phyloP scores from a whole-genome alignment of 2,113 vertebrate genomes.

The Phalacrocorax aristotelis region DNA sequence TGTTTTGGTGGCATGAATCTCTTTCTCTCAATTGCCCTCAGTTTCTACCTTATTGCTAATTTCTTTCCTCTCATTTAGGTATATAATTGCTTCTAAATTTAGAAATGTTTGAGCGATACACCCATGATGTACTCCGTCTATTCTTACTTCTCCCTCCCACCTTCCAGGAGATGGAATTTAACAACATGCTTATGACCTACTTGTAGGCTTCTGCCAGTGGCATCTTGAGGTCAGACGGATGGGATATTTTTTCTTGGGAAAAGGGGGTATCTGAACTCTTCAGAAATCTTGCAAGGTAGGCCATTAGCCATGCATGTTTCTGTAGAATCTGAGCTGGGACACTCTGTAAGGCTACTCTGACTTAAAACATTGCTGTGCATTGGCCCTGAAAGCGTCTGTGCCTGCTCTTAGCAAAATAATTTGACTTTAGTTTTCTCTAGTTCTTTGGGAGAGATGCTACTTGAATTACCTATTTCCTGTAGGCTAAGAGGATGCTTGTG shows the following conservation, averaged over 20 bases:
- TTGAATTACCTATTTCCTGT: neutral
- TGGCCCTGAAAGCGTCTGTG: neutral
- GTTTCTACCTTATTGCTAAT: neutral
- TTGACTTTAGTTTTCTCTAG: neutral
- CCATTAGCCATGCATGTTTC: neutral
- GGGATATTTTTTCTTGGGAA: neutral
- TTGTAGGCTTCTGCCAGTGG: neutral
- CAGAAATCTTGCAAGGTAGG: neutral
- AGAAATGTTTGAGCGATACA: neutral
- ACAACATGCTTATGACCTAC: neutral
- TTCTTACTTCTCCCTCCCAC: neutral
- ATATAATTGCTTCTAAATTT: neutral
- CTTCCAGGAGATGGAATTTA: neutral
- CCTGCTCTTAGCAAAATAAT: neutral
- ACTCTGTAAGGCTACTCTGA: neutral
- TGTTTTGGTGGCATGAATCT: neutral
- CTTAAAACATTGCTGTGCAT: neutral
- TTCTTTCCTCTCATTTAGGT: neutral
- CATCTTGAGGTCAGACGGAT: neutral
- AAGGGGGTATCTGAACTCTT: neutral
- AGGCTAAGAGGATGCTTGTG: neutral
- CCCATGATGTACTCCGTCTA: neutral
- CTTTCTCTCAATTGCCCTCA: fast-evolving
- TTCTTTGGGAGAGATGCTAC: neutral
- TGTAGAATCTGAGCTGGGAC: neutral